Evolutionary conservation across 2,113 vertebrate genomes (phyloP), one percentile per base, ranked within the genome.

Genomic region (Chascanopsetta lugubris): DNA sequence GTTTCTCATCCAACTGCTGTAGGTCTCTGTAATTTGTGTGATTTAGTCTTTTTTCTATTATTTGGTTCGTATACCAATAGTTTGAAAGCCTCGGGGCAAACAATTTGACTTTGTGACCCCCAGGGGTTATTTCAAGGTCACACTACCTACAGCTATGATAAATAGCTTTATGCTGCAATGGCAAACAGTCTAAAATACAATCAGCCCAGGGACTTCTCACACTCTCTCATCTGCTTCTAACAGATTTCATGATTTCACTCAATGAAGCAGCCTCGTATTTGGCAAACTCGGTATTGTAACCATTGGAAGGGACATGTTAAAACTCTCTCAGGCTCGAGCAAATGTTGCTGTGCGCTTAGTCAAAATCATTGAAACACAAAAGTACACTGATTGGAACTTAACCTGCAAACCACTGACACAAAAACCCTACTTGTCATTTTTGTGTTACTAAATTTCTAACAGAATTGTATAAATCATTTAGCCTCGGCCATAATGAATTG

Each of bases 121-220:
- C 32, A 47, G 8, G 2, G 63, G n/a, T 30, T 46, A 70, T 22
- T 34, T 3, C 8, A 29, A 61, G 46, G 22, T 55, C 30, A 45
- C 2, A 1, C 21, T 50, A 26, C 26, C 24, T n/a, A 47, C 27
- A 64, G 50, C 21, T 27, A 34, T 69, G 38, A 84, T 49, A 46
- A 77, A 77, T 61, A 43, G 50, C 38, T 43, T 8, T 20, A 43
- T 43, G 38, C 38, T n/a, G 17, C 77, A 77, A 64, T 58, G 24
- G 10, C 64, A 58, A 58, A 64, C 54, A 60, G 80, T 75, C 46
- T 60, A 48, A 79, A 72, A 78, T 46, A 54, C 64, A 82, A 82
- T 80, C 55, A 76, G 42, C 18, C 32, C 34, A 34, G 40, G 24
- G 53, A n/a, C 30, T 73, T 53, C 49, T 53, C 55, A 43, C 47